Base-by-base conservation (phyloP, 1,140 invertebrate species). In the Drosophila cardini region DNA sequence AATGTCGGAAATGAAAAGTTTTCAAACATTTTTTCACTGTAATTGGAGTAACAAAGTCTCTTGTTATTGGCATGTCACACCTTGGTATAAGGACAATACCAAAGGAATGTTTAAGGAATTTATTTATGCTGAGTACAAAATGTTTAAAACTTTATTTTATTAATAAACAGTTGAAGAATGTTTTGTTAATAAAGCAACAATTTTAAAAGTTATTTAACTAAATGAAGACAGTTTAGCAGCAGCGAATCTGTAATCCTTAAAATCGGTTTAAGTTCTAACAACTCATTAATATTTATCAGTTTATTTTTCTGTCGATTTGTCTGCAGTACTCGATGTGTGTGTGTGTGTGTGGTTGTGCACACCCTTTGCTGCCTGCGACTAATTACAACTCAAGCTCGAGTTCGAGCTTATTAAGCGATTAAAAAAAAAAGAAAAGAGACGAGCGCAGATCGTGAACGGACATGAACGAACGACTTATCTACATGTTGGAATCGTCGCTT, bases 381-480 rank as follows among this genome's bases (percentile, higher is more conserved):
- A 83, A 86, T 86, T 86, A 86, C 72, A 68, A 67, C 32, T 70
- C 50, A 45, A 52, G 75, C 56, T 52, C 32, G 72, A 64, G 68
- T 72, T 68, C 16, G 13, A 72, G 70, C 55, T 83, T 86, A 86
- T 86, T 82, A 87, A 86, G 82, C 82, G 82, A 86, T 86, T 82
- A 76, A 73, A 72, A 63, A 58, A 13, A 56, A 34, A 40, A 69
- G 75, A 53, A 64, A 67, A 45, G 64, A 68, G 63, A 68, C 69
- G 81, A 78, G 65, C 70, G 60, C 61, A 40, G 32, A 46, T 55
- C 50, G 40, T 72, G 30, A 52, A 32, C 38, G 32, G 13, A 55
- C 36, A n/a, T 53, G 21, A 26, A 26, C 46, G 55, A 52, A 68
- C 43, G 38, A 64, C 71, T 73, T 73, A 73, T 73, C 71, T 73